Conservation (phyloP, 2,888 invertebrate genomes). For the Drosophila siamana region DNA sequence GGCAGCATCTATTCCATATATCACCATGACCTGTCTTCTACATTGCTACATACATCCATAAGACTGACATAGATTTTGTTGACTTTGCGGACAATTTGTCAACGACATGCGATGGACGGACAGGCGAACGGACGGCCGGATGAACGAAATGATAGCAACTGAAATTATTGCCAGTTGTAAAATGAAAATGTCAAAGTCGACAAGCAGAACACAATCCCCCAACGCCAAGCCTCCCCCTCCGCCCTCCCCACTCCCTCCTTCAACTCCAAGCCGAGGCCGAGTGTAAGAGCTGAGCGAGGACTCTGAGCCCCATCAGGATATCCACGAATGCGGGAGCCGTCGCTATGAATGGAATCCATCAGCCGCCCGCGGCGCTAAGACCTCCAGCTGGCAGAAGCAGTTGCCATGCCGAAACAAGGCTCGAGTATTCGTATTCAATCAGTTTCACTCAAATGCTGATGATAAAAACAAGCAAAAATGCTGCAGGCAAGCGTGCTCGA, state of each 20-base stretch:
- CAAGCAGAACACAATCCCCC: slow-evolving; percentile 1
- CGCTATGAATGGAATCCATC: slow-evolving; percentile 75
- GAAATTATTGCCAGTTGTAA: slow-evolving; percentile 68
- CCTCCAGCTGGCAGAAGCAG: slow-evolving; percentile 57
- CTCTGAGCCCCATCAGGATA: slow-evolving; percentile 21
- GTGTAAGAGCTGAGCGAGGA: not conserved
- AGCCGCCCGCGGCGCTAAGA: slow-evolving; percentile 70
- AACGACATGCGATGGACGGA: slow-evolving; percentile 56
- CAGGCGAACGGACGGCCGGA: too few relatives aligned
- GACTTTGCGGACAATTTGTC: slow-evolving; percentile 68
- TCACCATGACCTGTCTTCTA: slow-evolving; percentile 63
- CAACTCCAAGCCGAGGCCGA: not conserved
- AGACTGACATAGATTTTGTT: slow-evolving; percentile 59
- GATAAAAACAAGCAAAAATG: slow-evolving; percentile 6
- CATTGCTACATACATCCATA: slow-evolving; percentile 25
- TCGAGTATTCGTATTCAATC: slow-evolving; percentile 53
- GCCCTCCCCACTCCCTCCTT: too few relatives aligned
- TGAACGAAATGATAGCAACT: slow-evolving; percentile 38
- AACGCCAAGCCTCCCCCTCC: too few relatives aligned
- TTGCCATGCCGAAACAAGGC: slow-evolving; percentile 38
- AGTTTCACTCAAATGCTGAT: slow-evolving; percentile 52
- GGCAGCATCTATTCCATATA: slow-evolving; percentile 47
- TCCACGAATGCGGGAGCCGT: slow-evolving; percentile 7
- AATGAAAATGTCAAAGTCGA: slow-evolving; percentile 73
- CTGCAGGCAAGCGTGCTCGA: not conserved